Percentiles rank a stretch among this genome's conserved stretches.
Evolutionary conservation across 2,797 vertebrate species (phyloP).

Genomic region (Eutrigla gurnardus): DNA sequence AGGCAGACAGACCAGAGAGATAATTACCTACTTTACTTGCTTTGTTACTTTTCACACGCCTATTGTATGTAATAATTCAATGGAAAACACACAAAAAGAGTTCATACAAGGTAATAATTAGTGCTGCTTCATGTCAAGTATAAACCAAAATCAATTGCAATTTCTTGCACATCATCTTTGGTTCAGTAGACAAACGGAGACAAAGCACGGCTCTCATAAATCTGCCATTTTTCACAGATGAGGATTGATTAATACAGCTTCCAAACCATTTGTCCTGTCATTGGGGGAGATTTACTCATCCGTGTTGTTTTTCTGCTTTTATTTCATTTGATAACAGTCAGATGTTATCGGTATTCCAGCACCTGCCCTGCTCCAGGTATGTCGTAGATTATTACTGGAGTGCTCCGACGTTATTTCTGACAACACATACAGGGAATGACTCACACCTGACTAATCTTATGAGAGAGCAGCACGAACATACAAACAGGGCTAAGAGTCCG

Average conservation of each 20-base stretch:
- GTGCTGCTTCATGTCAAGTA: slow-evolving; percentile 32
- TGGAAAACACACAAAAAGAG: slow-evolving; percentile 1
- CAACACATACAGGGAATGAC: slow-evolving; percentile 26
- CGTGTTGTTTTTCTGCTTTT: slow-evolving; percentile 21
- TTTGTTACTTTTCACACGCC: background rate
- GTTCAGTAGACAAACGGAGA: slow-evolving; percentile 44
- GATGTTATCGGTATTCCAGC: slow-evolving; percentile 56
- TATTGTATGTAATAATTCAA: background rate
- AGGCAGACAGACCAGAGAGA: background rate
- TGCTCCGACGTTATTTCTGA: slow-evolving; percentile 43
- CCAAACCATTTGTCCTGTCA: slow-evolving; percentile 61
- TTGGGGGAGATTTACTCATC: slow-evolving; percentile 43
- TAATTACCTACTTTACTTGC: background rate
- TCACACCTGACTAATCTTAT: slow-evolving; percentile 34
- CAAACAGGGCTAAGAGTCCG: slow-evolving; percentile 7
- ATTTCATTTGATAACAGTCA: slow-evolving; percentile 40
- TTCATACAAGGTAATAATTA: slow-evolving; percentile 7
- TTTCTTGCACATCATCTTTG: slow-evolving; percentile 43
- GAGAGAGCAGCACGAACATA: slow-evolving; percentile 16
- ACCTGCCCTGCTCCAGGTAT: slow-evolving; percentile 25
- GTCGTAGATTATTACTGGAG: slow-evolving; percentile 50
- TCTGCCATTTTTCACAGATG: slow-evolving; percentile 53
- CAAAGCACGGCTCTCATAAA: slow-evolving; percentile 45
- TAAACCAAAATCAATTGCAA: slow-evolving; percentile 48
- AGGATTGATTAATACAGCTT: slow-evolving; percentile 71